phyloP scores from a whole-genome alignment of 2,797 vertebrate genomes.

The Lepilemur septentrionalis region DNA sequence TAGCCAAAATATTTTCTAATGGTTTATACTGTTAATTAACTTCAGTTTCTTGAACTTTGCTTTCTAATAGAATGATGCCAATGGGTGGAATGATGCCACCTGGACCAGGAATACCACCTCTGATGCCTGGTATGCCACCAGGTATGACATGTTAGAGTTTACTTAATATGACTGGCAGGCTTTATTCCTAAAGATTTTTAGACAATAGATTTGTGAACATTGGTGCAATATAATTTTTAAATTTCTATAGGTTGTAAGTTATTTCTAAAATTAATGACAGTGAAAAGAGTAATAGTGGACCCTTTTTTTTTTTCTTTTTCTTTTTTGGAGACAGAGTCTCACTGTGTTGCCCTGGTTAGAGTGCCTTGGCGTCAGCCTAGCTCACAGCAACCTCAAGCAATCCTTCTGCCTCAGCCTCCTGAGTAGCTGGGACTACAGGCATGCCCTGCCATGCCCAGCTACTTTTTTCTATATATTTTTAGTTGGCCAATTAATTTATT shows the following conservation, averaged over 20 bases:
- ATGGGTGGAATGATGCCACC: slow-evolving; percentile 99
- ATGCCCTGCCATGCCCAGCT: too few relatives aligned
- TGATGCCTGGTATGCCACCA: slow-evolving; percentile 90
- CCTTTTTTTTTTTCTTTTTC: too few relatives aligned
- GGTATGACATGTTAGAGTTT: slow-evolving; percentile 77
- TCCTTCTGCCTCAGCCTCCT: too few relatives aligned
- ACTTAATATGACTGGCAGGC: background rate
- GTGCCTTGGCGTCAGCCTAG: too few relatives aligned
- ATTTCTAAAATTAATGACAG: background rate
- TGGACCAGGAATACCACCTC: slow-evolving; percentile 91
- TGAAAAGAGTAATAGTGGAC: background rate
- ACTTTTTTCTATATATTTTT: too few relatives aligned
- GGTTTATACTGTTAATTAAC: slow-evolving; percentile 26
- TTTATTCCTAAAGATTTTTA: background rate
- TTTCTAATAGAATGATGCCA: slow-evolving; percentile 91
- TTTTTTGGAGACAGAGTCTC: too few relatives aligned
- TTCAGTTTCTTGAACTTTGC: slow-evolving; percentile 63
- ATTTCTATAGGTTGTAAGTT: background rate
- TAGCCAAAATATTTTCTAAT: slow-evolving; percentile 52
- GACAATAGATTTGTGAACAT: background rate
- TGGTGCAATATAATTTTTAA: background rate
- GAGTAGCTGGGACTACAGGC: too few relatives aligned
- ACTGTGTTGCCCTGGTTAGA: too few relatives aligned
- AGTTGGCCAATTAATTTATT: too few relatives aligned
- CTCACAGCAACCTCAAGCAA: too few relatives aligned